Base-by-base conservation (phyloP, 1,140 invertebrate species). In the Drosophila busckii region DNA sequence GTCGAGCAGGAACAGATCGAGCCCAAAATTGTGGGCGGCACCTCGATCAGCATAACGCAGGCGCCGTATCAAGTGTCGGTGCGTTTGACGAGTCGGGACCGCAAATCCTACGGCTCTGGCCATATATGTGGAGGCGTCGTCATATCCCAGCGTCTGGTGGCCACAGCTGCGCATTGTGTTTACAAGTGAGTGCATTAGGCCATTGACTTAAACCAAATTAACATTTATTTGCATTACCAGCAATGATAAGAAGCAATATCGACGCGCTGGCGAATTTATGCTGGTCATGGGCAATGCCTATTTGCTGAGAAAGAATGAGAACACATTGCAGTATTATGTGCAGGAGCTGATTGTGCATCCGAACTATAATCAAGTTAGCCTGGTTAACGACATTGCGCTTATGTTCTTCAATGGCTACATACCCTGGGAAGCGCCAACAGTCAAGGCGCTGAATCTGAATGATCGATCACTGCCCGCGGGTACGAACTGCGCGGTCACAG, bases 121-220 rank as follows among this genome's bases (percentile, higher is more conserved):
- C 90, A 92, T 50, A 69, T 88, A 12, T 93, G 92, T 63, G 92
- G 92, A 4, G 92, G 90, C 0, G 82, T 89, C 1, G 89, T 92
- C 2, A 88, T 92, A 7, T 87, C 88, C 6, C 70, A 86, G 9
- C 88, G 89, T 20, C 83, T 90, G 16, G 84, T 93, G n/a, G 58
- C 92, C 3, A 92, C 92, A 15, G 93, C 93, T 6, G 92, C 92
- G 3, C 93, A 94, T 75, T 94, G 93, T 76, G 28, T 50, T 1
- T 46, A 53, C 10, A 64, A 67, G 83, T 85, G 29, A 40, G 82
- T 53, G 6, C 13, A 50, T 37, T 2, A 7, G 19, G 3, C 4
- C 25, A 10, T 17, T 20, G 8, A 15, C 2, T 7, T 12, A 31
- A 8, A 6, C 7, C 2, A 23, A 2, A 2, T 34, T 0, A 9